Evolutionary conservation across 2,888 invertebrate species (phyloP).

Genomic region (Mimas tiliae): DNA sequence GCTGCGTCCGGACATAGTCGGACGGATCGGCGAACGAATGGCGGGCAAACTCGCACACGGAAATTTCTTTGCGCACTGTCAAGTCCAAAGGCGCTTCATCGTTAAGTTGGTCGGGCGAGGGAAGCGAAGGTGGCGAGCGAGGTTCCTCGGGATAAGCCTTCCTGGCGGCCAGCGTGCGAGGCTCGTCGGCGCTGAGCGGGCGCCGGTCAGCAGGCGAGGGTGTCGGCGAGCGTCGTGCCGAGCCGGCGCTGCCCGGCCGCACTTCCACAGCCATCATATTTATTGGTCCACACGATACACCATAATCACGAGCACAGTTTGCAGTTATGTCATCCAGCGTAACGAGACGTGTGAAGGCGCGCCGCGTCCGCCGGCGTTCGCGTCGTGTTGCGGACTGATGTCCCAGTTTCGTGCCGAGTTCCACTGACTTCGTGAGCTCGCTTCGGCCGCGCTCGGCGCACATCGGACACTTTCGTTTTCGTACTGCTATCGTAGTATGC

Average conservation of each 20-base stretch:
- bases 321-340: conserved; percentile 81
- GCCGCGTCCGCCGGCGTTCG: conserved; percentile 78
- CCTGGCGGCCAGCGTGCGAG: conserved; percentile 79
- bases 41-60: conserved; percentile 80
- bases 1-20: conserved; percentile 78
- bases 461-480: conserved; percentile 85
- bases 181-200: conserved; percentile 73
- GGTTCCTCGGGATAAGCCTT: conserved; percentile 76
- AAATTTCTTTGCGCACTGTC: conserved; percentile 85
- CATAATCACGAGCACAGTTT: conserved; percentile 74
- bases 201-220: conserved; percentile 62
- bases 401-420: conserved; percentile 86
- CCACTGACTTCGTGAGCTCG: conserved; percentile 83
- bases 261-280: conserved; percentile 83
- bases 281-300: conserved; percentile 72
- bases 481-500: conserved; percentile 49
- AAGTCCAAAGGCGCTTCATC: conserved; percentile 92
- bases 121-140: conserved; percentile 41
- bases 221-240: conserved; percentile 61
- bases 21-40: conserved; percentile 79
- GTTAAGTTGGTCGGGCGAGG: conserved; percentile 33
- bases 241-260: conserved; percentile 75
- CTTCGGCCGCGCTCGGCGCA: conserved; percentile 80
- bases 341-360: conserved; percentile 62
- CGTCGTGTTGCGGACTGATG: conserved; percentile 86